Evolutionary conservation across 2,888 invertebrate genomes (phyloP).

Genomic region (Chymomyza amoena): DNA sequence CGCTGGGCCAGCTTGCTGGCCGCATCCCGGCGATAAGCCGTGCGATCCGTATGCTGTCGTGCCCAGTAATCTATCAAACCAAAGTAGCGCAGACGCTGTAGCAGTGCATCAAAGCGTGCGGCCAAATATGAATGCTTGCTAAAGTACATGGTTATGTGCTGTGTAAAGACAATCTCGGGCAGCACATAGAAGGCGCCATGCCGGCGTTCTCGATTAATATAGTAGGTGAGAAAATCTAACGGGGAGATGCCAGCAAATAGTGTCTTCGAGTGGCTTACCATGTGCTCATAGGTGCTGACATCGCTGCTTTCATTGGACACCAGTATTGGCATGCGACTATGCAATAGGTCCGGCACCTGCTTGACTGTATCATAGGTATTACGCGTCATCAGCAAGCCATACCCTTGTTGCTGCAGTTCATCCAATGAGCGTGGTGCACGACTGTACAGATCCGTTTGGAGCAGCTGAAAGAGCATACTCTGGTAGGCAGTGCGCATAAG

Average conservation of each 20-base stretch:
- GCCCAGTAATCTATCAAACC: slow-evolving; percentile 53
- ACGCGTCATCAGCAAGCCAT: slow-evolving; percentile 39
- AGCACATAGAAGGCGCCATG: slow-evolving; percentile 40
- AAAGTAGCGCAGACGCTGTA: slow-evolving; percentile 39
- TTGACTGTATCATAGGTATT: slow-evolving; percentile 28
- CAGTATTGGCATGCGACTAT: slow-evolving; percentile 26
- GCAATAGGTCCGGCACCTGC: slow-evolving; percentile 23
- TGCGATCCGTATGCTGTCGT: neutral
- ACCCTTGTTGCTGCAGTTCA: slow-evolving; percentile 31
- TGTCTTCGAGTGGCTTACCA: slow-evolving; percentile 12
- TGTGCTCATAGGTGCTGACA: slow-evolving; percentile 2
- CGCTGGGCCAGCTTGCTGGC: neutral
- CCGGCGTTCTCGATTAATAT: slow-evolving; percentile 23
- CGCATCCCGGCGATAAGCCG: neutral
- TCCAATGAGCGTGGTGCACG: slow-evolving; percentile 34
- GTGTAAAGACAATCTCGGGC: slow-evolving; percentile 45
- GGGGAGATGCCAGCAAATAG: slow-evolving; percentile 31
- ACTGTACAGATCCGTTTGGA: slow-evolving; percentile 43
- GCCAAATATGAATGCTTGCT: slow-evolving; percentile 53
- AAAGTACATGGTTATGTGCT: slow-evolving; percentile 55
- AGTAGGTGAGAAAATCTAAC: slow-evolving; percentile 42
- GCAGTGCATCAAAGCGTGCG: slow-evolving; percentile 39
- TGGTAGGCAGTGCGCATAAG: slow-evolving; percentile 54
- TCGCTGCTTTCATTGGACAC: slow-evolving; percentile 27
- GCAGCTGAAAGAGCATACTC: slow-evolving; percentile 41